A percentile compares a stretch with the other conserved stretches of the same genome.
Conservation (phyloP, 2,113 vertebrate genomes). For the Chauna torquata region DNA sequence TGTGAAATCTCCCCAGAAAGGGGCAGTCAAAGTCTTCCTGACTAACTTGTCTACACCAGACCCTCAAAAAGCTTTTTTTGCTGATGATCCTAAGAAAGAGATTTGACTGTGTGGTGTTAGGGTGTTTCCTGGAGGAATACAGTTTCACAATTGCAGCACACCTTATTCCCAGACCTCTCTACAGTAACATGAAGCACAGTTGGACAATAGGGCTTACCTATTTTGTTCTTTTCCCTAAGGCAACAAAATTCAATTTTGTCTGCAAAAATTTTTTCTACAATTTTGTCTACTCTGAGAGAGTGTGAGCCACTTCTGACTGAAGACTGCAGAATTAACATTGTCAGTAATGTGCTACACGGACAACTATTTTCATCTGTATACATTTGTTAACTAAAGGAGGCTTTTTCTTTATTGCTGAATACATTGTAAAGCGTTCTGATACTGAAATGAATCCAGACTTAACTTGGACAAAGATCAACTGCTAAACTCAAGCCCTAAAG, state of each 20-base stretch:
- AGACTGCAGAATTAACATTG: neutral
- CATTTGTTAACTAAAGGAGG: neutral
- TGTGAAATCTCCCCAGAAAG: neutral
- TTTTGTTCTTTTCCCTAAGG: neutral
- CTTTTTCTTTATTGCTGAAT: neutral
- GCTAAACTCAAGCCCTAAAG: neutral
- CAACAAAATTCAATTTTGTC: neutral
- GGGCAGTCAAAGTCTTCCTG: neutral
- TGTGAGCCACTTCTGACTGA: neutral
- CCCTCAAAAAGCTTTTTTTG: rapidly evolving
- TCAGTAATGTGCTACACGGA: neutral
- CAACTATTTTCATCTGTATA: neutral
- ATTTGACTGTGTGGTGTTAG: too few relatives aligned
- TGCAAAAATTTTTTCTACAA: too few relatives aligned
- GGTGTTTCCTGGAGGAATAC: neutral
- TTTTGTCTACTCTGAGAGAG: too few relatives aligned
- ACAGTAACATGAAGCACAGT: neutral
- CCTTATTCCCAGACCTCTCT: neutral
- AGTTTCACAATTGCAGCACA: neutral
- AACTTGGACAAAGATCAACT: neutral
- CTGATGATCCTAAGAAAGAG: neutral
- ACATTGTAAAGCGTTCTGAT: neutral
- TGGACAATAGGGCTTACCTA: neutral
- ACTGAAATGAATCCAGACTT: neutral
- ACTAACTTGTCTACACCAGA: neutral